These are phyloP conservation scores for Dicyrtoma fusca DNA, from an alignment of 2,888 invertebrate genomes.

Conservation along the genomic window DNA sequence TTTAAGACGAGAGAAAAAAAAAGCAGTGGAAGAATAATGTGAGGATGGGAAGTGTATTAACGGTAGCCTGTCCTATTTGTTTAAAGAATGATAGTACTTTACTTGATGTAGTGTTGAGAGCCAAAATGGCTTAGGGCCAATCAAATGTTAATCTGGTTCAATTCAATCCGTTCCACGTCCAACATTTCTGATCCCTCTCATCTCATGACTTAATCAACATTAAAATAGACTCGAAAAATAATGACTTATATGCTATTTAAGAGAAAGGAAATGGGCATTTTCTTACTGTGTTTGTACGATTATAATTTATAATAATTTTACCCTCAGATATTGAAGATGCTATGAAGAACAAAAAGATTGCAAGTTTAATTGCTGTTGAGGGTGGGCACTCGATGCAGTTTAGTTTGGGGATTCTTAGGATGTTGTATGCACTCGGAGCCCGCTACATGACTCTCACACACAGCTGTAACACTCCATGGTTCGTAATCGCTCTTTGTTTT, in stretches of 20 bases:
- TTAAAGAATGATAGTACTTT: no score
- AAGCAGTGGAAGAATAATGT: no score
- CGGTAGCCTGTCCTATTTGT: no score
- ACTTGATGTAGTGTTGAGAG: neutral
- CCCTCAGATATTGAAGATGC: constrained; percentile 62
- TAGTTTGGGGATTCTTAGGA: constrained; percentile 82
- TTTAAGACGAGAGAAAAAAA: neutral
- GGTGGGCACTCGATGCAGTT: constrained; percentile 91
- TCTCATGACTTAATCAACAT: constrained; percentile 12
- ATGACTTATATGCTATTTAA: no score
- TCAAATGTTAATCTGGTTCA: neutral
- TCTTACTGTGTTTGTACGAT: neutral
- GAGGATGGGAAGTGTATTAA: no score
- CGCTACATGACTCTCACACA: constrained; percentile 89
- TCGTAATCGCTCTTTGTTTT: constrained; percentile 55
- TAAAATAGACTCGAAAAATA: constrained; percentile 12
- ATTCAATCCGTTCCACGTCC: no score
- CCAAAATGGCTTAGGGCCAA: constrained; percentile 16
- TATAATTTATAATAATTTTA: neutral
- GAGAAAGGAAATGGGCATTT: no score
- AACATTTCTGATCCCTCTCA: no score
- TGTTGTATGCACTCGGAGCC: constrained; percentile 86
- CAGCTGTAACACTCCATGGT: constrained; percentile 89
- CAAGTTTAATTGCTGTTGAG: constrained; percentile 75
- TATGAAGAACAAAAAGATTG: constrained; percentile 63